Evolutionary conservation across 2,113 vertebrate species (phyloP).

Genomic region (Dicentrarchus labrax): DNA sequence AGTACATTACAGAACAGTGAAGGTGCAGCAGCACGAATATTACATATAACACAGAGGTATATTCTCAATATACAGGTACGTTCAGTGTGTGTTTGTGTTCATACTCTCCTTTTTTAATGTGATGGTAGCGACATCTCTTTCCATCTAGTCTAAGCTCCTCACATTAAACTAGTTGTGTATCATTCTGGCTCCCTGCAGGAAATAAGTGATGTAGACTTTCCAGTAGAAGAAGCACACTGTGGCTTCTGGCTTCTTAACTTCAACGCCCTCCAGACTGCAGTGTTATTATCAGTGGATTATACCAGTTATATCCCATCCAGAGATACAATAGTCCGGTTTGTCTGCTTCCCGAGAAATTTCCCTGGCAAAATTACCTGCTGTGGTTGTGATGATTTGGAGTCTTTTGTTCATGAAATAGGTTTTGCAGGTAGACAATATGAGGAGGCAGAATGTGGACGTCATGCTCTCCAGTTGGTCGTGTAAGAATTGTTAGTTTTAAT

Average conservation of each 20-base stretch:
- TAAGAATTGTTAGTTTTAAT: neutral
- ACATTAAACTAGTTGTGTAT: conserved; percentile 34
- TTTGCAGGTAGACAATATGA: conserved; percentile 14
- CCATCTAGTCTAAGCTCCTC: conserved; percentile 13
- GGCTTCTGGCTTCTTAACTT: conserved; percentile 19
- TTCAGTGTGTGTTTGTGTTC: conserved; percentile 32
- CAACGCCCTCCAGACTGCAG: neutral
- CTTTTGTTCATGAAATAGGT: conserved; percentile 33
- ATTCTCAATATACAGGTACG: neutral
- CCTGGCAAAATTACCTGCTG: conserved; percentile 40
- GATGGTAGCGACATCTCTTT: neutral
- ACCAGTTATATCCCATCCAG: conserved; percentile 28
- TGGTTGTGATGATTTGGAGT: conserved; percentile 5
- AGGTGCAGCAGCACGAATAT: conserved; percentile 14
- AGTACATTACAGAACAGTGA: conserved; percentile 1
- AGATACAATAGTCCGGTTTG: conserved; percentile 7
- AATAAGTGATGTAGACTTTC: conserved; percentile 26
- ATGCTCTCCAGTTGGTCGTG: neutral
- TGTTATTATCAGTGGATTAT: conserved; percentile 40
- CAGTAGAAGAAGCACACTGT: conserved; percentile 20
- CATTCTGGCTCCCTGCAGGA: conserved; percentile 37
- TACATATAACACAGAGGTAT: neutral
- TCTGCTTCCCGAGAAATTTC: conserved; percentile 18
- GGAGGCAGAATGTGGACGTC: conserved; percentile 1
- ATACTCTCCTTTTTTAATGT: conserved; percentile 6